A percentile compares a stretch with the other conserved stretches of the same genome.
These are phyloP conservation scores for Thereva nobilitata DNA, from an alignment of 2,888 invertebrate species.

Conservation along the genomic window DNA sequence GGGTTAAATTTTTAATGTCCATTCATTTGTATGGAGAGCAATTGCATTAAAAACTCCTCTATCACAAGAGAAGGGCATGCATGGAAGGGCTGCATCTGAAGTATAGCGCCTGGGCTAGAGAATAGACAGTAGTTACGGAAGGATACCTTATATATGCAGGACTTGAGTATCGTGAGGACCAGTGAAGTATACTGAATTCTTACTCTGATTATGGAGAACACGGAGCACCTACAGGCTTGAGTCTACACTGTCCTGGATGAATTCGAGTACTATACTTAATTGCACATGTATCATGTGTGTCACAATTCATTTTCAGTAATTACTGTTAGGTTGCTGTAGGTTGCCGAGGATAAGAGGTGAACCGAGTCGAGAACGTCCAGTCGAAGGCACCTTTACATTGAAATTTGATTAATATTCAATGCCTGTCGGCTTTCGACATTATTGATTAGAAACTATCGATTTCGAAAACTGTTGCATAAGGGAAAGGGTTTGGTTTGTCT, in stretches of 20 bases:
- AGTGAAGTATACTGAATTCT: constrained; percentile 13
- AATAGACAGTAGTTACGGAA: no score
- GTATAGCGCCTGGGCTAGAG: no score
- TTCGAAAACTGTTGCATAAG: no score
- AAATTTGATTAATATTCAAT: constrained; percentile 23
- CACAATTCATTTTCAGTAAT: constrained; percentile 28
- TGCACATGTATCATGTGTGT: constrained; percentile 35
- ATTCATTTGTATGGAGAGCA: constrained; percentile 23
- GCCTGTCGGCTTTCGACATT: constrained; percentile 14
- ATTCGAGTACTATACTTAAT: constrained; percentile 11
- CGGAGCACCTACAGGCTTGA: constrained; percentile 14
- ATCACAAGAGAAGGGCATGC: no score
- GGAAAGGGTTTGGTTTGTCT: no score
- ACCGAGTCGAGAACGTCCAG: no score
- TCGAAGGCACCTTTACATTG: constrained; percentile 12
- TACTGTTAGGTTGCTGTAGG: constrained; percentile 15
- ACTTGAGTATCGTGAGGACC: constrained; percentile 15
- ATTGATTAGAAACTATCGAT: no score
- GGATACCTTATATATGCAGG: no score
- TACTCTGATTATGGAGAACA: constrained; percentile 10
- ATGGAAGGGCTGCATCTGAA: no score
- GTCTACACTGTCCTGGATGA: not conserved
- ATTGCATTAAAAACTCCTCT: constrained; percentile 34
- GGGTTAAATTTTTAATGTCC: constrained; percentile 34
- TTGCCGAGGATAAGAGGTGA: constrained; percentile 13